Percentiles rank a stretch among this genome's conserved stretches.
These are phyloP conservation scores for Lithophane leautieri DNA, from an alignment of 2,888 invertebrate species.

Conservation along the genomic window DNA sequence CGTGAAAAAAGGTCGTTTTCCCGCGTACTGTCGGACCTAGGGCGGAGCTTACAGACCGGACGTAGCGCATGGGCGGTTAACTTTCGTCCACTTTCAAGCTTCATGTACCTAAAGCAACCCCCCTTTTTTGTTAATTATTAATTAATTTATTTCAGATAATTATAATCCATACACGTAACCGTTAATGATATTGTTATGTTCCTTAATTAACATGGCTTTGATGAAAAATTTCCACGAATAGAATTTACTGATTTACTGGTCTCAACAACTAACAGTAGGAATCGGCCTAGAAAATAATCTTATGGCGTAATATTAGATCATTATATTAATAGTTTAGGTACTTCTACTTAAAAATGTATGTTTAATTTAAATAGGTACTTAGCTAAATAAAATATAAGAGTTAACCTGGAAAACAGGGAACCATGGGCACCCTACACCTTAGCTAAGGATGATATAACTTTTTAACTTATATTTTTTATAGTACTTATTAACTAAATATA, in stretches of 20 bases:
- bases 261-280: background rate
- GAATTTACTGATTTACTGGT: conserved; percentile 9
- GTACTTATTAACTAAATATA: too few species aligned
- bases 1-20: conserved; percentile 79
- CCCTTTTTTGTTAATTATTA: conserved; percentile 41
- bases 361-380: background rate
- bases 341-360: too few species aligned
- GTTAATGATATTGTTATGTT: conserved; percentile 37
- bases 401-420: too few species aligned
- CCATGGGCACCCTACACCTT: too few species aligned
- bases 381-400: too few species aligned
- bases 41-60: conserved; percentile 81
- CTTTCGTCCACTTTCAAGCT: conserved; percentile 56
- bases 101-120: conserved; percentile 35
- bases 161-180: too few species aligned
- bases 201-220: conserved; percentile 30
- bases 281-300: background rate
- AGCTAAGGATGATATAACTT: too few species aligned
- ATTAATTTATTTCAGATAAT: too few species aligned
- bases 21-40: conserved; percentile 75
- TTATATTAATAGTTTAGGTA: background rate
- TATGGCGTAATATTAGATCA: background rate
- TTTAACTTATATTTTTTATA: too few species aligned
- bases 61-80: conserved; percentile 73
- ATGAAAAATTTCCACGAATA: conserved; percentile 14